Conservation (phyloP, 2,113 vertebrate genomes). For the Collichthys lucidus region DNA sequence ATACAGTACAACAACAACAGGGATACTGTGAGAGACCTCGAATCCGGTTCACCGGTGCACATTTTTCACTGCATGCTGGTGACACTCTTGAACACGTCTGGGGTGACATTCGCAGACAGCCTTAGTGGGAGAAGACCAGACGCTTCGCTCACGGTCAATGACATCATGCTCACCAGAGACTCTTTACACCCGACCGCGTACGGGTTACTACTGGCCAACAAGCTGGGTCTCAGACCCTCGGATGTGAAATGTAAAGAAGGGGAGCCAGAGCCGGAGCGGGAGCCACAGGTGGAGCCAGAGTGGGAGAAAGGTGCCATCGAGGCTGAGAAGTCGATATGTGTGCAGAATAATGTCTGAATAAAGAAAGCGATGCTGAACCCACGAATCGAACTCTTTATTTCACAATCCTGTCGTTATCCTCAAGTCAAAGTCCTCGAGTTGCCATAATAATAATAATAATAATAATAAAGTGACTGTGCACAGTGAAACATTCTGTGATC, state of each 20-base stretch:
- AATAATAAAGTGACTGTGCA: too few species aligned
- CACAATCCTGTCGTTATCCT: too few species aligned
- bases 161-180: background rate
- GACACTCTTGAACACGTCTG: conserved; percentile 3
- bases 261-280: too few species aligned
- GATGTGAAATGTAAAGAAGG: background rate
- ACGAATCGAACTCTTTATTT: too few species aligned
- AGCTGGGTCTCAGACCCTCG: background rate
- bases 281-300: too few species aligned
- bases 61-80: conserved; percentile 12
- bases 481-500: too few species aligned
- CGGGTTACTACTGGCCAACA: background rate
- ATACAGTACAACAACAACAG: conserved; percentile 20
- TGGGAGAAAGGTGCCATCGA: too few species aligned
- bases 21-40: conserved; percentile 15
- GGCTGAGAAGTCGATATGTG: too few species aligned
- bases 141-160: background rate
- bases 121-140: background rate
- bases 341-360: too few species aligned
- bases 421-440: too few species aligned
- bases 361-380: too few species aligned
- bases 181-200: background rate
- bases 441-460: too few species aligned
- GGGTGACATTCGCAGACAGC: background rate
- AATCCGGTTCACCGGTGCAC: background rate